Conservation (phyloP, 64 coral and sea anemone genomes). For the Actinia equina region DNA sequence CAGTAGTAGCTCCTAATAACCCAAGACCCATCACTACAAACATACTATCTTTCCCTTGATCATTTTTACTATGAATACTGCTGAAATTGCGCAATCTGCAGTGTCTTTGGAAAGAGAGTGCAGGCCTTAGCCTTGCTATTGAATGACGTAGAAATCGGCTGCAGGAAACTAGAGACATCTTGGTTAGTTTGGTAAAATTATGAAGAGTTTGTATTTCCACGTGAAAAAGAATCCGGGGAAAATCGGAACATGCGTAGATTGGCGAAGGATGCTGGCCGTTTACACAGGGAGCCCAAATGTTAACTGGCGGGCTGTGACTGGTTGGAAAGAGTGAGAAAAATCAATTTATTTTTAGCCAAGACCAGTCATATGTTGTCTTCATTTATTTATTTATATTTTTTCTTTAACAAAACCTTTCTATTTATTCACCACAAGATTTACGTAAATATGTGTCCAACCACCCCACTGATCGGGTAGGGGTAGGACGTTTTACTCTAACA, state of each 20-base stretch:
- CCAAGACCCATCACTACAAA: constrained; percentile 57
- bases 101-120: neutral
- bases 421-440: too few relatives aligned
- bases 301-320: too few relatives aligned
- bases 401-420: neutral
- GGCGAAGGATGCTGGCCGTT: neutral
- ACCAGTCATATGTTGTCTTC: too few relatives aligned
- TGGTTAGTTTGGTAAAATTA: neutral
- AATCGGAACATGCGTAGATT: constrained; percentile 17
- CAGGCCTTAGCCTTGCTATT: constrained; percentile 55
- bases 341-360: too few relatives aligned
- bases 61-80: constrained; percentile 13
- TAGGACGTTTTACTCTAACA: neutral
- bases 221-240: constrained; percentile 18
- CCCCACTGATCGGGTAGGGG: too few relatives aligned
- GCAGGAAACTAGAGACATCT: constrained; percentile 66
- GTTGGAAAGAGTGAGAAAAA: too few relatives aligned
- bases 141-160: constrained; percentile 64
- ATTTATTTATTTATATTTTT: neutral
- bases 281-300: constrained; percentile 9
- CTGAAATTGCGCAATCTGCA: constrained; percentile 23
- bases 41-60: constrained; percentile 40
- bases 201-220: constrained; percentile 9
- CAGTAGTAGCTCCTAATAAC: constrained; percentile 47
- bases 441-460: too few relatives aligned